Conservation (phyloP, 1,140 invertebrate species). For the Aplysia californica region DNA sequence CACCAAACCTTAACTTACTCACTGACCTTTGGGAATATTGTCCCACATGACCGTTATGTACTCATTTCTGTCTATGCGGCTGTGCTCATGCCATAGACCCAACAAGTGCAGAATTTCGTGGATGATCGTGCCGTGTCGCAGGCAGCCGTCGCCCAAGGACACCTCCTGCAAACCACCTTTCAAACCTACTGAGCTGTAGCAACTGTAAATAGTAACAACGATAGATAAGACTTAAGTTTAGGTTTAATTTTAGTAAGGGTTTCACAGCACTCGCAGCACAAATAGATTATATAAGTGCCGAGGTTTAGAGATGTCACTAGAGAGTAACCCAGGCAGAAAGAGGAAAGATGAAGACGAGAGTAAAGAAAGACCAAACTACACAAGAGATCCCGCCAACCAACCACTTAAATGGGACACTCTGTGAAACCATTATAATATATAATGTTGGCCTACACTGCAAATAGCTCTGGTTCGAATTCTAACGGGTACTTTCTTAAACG, state of each 20-base stretch:
- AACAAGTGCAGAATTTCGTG: constrained; percentile 61
- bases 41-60: constrained; percentile 58
- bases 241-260: too few species aligned
- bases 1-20: too few species aligned
- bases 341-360: neutral
- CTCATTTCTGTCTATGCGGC: constrained; percentile 63
- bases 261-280: too few species aligned
- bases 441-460: too few species aligned
- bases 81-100: constrained; percentile 67
- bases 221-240: neutral
- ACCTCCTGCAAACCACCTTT: constrained; percentile 46
- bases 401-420: too few species aligned
- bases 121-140: constrained; percentile 48
- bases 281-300: too few species aligned
- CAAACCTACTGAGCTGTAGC: constrained; percentile 47
- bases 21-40: constrained; percentile 57
- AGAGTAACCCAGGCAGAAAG: neutral
- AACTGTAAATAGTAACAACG: constrained; percentile 26
- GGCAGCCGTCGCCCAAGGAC: constrained; percentile 41
- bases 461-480: too few species aligned
- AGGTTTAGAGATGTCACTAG: too few species aligned
- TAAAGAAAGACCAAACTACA: too few species aligned
- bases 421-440: too few species aligned
- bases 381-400: too few species aligned
- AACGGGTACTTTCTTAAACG: too few species aligned